phyloP scores from a whole-genome alignment of 2,888 invertebrate species.

The Nudaria mundana region DNA sequence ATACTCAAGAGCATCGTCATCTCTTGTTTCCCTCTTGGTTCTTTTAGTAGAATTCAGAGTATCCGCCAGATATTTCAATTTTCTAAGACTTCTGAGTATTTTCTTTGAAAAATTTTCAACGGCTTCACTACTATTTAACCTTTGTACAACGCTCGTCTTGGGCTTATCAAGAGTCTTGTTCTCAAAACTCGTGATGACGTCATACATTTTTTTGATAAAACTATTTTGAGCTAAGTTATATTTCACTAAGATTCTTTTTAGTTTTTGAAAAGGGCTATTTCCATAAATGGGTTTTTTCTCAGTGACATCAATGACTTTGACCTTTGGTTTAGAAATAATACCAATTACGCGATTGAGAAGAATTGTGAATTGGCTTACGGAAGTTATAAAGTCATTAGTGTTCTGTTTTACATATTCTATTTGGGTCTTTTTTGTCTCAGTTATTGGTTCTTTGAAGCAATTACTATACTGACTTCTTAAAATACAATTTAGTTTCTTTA shows the following conservation, averaged over 20 bases:
- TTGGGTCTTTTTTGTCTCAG: constrained; percentile 42
- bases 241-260: constrained; percentile 45
- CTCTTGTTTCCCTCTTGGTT: constrained; percentile 43
- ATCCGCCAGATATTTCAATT: constrained; percentile 48
- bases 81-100: constrained; percentile 57
- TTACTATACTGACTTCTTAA: constrained; percentile 37
- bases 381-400: constrained; percentile 48
- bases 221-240: constrained; percentile 58
- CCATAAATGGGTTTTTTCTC: constrained; percentile 2
- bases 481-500: constrained; percentile 46
- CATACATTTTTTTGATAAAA: constrained; percentile 55
- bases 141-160: constrained; percentile 20
- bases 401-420: constrained; percentile 54
- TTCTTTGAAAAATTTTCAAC: constrained; percentile 51
- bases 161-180: constrained; percentile 15
- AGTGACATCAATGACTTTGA: background rate
- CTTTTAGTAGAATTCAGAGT: constrained; percentile 38
- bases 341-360: constrained; percentile 51
- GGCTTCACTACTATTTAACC: constrained; percentile 24
- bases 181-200: constrained; percentile 41
- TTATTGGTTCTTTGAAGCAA: constrained; percentile 24
- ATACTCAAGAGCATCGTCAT: constrained; percentile 57
- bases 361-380: constrained; percentile 53
- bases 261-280: constrained; percentile 35
- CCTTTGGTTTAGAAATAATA: constrained; percentile 34